phyloP scores from a whole-genome alignment of 2,113 vertebrate species.

The Cromileptes altivelis region DNA sequence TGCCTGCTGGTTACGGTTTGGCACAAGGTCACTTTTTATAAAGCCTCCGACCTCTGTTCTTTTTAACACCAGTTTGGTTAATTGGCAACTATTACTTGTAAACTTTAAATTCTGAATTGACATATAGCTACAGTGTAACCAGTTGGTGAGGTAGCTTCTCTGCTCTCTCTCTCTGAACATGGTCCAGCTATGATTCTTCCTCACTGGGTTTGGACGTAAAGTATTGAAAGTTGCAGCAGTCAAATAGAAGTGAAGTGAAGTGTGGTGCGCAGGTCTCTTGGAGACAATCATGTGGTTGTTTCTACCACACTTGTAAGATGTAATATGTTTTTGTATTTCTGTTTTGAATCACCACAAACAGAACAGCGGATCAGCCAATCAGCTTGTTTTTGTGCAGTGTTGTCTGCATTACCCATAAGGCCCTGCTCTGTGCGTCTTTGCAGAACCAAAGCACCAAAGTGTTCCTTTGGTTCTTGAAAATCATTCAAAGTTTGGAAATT shows the following conservation, averaged over 20 bases:
- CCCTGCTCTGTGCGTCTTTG: not conserved
- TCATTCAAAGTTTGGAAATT: not conserved
- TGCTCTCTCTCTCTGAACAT: not conserved
- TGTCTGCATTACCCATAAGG: not conserved
- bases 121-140: not conserved
- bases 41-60: too few relatives aligned
- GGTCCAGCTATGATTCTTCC: not conserved
- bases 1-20: too few relatives aligned
- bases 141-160: not conserved
- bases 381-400: too few relatives aligned
- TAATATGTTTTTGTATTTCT: too few relatives aligned
- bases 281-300: not conserved
- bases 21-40: too few relatives aligned
- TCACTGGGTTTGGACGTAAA: too few relatives aligned
- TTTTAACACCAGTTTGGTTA: not conserved
- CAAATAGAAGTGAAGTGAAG: not conserved
- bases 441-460: too few relatives aligned
- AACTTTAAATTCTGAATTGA: not conserved
- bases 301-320: too few relatives aligned
- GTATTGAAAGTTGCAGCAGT: too few relatives aligned
- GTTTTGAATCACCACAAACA: too few relatives aligned
- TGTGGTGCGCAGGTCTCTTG: not conserved
- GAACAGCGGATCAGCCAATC: too few relatives aligned
- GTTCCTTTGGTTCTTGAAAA: not conserved
- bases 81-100: not conserved